These are phyloP conservation scores for Lepidochrysops patricia DNA, from an alignment of 2,888 invertebrate genomes.

Conservation along the genomic window DNA sequence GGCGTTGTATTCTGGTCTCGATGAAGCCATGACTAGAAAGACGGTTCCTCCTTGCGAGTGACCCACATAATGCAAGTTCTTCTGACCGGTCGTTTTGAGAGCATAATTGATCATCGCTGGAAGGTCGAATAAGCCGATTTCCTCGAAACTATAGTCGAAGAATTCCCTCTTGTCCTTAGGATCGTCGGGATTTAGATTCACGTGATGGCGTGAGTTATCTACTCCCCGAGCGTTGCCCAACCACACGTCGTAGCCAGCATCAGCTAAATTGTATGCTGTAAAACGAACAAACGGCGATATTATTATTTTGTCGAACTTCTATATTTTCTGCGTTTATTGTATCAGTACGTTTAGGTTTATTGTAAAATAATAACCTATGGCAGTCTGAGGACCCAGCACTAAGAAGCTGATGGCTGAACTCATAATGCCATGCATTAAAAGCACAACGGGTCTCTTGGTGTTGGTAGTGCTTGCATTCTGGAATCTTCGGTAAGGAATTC, in stretches of 20 bases:
- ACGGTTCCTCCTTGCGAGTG: constrained; percentile 58
- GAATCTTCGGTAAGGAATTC: constrained; percentile 29
- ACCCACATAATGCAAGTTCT: constrained; percentile 51
- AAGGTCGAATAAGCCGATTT: constrained; percentile 47
- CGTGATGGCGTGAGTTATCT: constrained; percentile 77
- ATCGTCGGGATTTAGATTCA: constrained; percentile 38
- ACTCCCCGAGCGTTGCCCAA: constrained; percentile 88
- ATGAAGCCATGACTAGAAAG: constrained; percentile 42
- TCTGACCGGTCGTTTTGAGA: constrained; percentile 34
- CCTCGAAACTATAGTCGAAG: constrained; percentile 53
- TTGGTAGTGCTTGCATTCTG: constrained; percentile 10
- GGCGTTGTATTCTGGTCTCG: constrained; percentile 45
- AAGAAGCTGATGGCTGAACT: constrained; percentile 26
- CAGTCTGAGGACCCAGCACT: constrained; percentile 23
- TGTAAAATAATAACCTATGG: constrained; percentile 22
- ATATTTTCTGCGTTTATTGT: neutral
- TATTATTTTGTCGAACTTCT: neutral
- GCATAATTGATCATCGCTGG: constrained; percentile 51
- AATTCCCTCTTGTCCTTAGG: constrained; percentile 33
- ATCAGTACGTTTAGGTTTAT: neutral
- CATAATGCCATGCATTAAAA: constrained; percentile 32
- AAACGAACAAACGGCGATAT: neutral
- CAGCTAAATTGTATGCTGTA: constrained; percentile 78
- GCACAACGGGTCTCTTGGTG: constrained; percentile 27
- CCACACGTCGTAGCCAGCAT: constrained; percentile 84